Evolutionary conservation across 2,797 vertebrate genomes (phyloP), one percentile per base, ranked within the genome.

Genomic region (Cuniculus paca): DNA sequence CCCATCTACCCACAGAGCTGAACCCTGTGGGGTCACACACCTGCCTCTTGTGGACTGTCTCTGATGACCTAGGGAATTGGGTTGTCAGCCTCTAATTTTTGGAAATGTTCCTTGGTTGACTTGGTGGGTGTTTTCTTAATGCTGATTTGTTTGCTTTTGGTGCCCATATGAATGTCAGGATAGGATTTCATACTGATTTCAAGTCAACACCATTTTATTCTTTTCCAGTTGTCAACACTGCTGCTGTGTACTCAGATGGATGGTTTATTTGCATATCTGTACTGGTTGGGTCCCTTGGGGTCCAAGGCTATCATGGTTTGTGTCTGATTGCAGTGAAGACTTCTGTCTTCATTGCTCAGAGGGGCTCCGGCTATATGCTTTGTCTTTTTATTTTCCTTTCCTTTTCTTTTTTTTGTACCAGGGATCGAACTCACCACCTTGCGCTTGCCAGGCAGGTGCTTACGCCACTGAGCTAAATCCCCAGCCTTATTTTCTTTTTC

Each of bases 131-230:
- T 88, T 48, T 52, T 36, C 26, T 36, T 17, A 4, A 9, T 80
- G 11, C 24, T 0, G 6, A 17, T 56, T 36, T 7, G 26, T 88
- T 77, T 83, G 42, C 45, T 88, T 77, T 60, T 2, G 19, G 6
- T 26, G 8, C 68, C 45, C 4, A 1, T 0, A 1, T 74, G 54
- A 36, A 50, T 36, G 4, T 81, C 50, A n/a, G 7, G 7, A 0
- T 60, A 7, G 48, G 63, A n/a, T 31, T 70, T 36, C 54, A 31
- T 50, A 1, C 34, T 72, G 58, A 82, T 5, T 61, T 42, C 16
- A 68, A 12, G 17, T 61, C 12, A 79, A 31, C 12, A 31, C 19
- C 0, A 0, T 45, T n/a, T 50, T n/a, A 16, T 68, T 63, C n/a
- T 74, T 34, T 9, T 31, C 61, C 9, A 24, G 17, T 45, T 42